These are phyloP conservation scores for Chaunax sp. DNA, from an alignment of 2,797 vertebrate genomes.

Conservation along the genomic window DNA sequence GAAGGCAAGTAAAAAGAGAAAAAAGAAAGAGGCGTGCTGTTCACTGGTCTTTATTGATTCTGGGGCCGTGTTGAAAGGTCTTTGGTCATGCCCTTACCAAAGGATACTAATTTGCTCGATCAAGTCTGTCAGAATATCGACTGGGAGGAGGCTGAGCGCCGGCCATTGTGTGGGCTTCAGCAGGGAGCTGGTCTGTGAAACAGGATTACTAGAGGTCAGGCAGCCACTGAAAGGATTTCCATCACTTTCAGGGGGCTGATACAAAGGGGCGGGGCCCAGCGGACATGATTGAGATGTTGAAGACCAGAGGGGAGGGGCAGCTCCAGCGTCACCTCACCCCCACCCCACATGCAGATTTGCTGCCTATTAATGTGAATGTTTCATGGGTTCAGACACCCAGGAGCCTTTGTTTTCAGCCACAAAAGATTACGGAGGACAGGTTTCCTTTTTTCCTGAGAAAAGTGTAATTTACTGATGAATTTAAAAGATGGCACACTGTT, in stretches of 20 bases:
- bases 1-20: conserved; percentile 48
- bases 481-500: conserved; percentile 5
- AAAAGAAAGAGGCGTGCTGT: conserved; percentile 87
- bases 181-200: conserved; percentile 97
- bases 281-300: conserved; percentile 95
- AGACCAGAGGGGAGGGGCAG: conserved; percentile 79
- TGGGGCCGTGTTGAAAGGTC: conserved; percentile 92
- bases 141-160: conserved; percentile 93
- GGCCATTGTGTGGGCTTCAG: conserved; percentile 95
- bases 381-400: conserved; percentile 44
- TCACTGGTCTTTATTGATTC: conserved; percentile 94
- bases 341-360: conserved; percentile 87
- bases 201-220: conserved; percentile 99
- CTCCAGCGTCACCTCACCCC: conserved; percentile 8
- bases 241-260: conserved; percentile 93
- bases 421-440: conserved; percentile 5
- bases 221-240: conserved; percentile 95
- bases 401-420: conserved; percentile 35
- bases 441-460: neutral
- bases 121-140: conserved; percentile 98
- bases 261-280: conserved; percentile 88
- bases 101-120: conserved; percentile 99
- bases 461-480: neutral
- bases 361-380: conserved; percentile 70
- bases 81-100: conserved; percentile 96